Evolutionary conservation across 2,113 vertebrate genomes (phyloP), one percentile per base, ranked within the genome.

Genomic region (Crotalus tigris): DNA sequence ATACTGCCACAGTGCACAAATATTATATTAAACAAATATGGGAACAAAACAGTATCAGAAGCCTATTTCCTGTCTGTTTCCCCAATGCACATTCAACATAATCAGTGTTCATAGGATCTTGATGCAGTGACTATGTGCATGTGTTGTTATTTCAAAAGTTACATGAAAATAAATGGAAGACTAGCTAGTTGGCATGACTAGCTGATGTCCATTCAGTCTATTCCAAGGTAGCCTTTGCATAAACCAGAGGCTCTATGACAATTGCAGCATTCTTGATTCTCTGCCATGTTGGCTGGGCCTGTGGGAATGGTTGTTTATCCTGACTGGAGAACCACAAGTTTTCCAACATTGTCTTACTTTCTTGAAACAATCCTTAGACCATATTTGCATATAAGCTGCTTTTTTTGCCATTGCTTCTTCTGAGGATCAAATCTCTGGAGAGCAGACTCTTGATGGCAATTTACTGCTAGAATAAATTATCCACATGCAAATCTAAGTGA

Each of bases 371-470:
- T 46, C 86, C 46, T 87, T 92, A 93, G 95, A 59, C 85, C 23
- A 0, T 88, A 86, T 44, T 93, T 95, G 51, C 64, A 81, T 90
- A 89, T 91, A 85, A 59, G 59, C 90, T 93, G 88, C 93, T 95
- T 86, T 53, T 88, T 86, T 90, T 93, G 29, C 29, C 54, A 92
- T 51, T 94, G 19, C 6, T 51, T 94, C 95, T 93, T 26, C 91
- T 0, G n/a, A 90, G 9, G 53, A 29, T 86, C 85, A 89, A 64
- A 94, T 94, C 93, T 15, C 75, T 91, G 29, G 57, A 88, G 23
- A 88, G 29, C 15, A 39, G 69, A 49, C 39, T 49, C 19, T 39
- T 39, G 21, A 26, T 19, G 1, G 21, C 51, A 49, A 54, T 86
- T 33, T 54, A 33, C 44, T 23, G 0, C 49, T 26, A 29, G 46